Conservation (phyloP, 2,888 invertebrate species). For the Pseudococcus viburni region DNA sequence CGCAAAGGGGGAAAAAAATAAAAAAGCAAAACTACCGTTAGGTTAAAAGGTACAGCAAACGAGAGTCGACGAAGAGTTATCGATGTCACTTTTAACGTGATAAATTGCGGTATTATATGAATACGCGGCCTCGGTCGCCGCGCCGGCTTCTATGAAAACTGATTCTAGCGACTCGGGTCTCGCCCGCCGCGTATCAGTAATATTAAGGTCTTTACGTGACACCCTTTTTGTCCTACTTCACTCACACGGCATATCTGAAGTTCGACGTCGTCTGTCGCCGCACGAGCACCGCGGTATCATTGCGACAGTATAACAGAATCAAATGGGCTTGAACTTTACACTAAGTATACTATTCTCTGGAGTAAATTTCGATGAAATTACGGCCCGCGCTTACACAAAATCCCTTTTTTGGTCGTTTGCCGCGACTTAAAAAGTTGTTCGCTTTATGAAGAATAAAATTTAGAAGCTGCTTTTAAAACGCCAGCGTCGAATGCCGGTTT, state of each 20-base stretch:
- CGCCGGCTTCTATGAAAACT: background rate
- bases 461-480: background rate
- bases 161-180: background rate
- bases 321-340: background rate
- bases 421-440: slow-evolving; percentile 4
- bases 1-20: background rate
- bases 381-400: background rate
- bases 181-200: background rate
- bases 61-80: slow-evolving; percentile 21
- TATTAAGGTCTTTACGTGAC: slow-evolving; percentile 32
- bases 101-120: slow-evolving; percentile 28
- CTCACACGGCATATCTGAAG: background rate
- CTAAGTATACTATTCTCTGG: background rate
- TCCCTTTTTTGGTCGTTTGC: slow-evolving; percentile 8
- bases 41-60: background rate
- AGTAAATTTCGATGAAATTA: slow-evolving; percentile 14
- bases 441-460: background rate
- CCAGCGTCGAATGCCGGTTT: too few species aligned
- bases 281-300: background rate
- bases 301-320: background rate
- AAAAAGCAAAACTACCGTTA: background rate
- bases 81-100: slow-evolving; percentile 47
- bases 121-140: background rate
- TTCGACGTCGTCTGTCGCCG: background rate
- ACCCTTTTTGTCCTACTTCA: slow-evolving; percentile 37